Evolutionary conservation across 2,113 vertebrate species (phyloP).

Genomic region (human): GRCh38 chr18:31680001-31680500

Average conservation of each 20-base stretch:
- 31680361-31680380: neutral
- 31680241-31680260: neutral
- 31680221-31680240: neutral
- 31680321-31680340: neutral
- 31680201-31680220: neutral
- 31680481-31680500: neutral
- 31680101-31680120: neutral
- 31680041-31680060: neutral
- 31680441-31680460: neutral
- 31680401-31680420: rapidly evolving
- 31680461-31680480: neutral
- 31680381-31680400: neutral
- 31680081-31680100: neutral
- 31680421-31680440: neutral
- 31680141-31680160: neutral
- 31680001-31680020: neutral
- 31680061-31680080: neutral
- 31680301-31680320: neutral
- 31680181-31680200: neutral
- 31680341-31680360: neutral
- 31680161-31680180: neutral
- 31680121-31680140: neutral
- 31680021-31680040: neutral
- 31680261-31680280: neutral
- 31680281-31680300: neutral